Conservation (phyloP, 2,113 vertebrate species). For the Perognathus longimembris region DNA sequence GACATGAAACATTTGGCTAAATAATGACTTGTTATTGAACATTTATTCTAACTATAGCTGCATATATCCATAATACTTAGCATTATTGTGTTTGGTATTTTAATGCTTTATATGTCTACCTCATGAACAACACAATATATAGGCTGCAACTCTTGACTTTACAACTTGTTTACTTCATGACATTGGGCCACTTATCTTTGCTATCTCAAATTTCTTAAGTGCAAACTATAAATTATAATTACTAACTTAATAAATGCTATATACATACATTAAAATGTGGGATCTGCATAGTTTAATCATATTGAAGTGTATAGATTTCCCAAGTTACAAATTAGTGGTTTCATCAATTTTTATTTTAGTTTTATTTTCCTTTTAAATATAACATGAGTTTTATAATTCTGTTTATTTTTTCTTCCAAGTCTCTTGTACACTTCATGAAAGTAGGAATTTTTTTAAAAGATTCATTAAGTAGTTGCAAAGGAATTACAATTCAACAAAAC, state of each 20-base stretch:
- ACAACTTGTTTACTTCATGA: background rate
- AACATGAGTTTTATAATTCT: background rate
- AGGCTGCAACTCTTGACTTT: background rate
- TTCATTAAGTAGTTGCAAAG: too few relatives aligned
- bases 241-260: background rate
- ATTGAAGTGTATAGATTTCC: background rate
- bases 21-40: background rate
- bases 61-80: background rate
- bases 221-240: too few relatives aligned
- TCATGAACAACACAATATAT: background rate
- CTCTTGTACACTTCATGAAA: background rate
- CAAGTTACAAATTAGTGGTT: slow-evolving; percentile 18
- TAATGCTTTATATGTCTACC: background rate
- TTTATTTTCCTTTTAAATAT: slow-evolving; percentile 30
- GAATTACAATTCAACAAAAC: too few relatives aligned
- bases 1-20: background rate
- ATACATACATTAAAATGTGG: background rate
- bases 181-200: background rate
- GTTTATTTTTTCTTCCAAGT: background rate
- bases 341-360: slow-evolving; percentile 9
- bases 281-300: background rate
- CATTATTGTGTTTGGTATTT: background rate
- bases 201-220: background rate
- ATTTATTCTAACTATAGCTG: background rate
- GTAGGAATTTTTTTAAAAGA: background rate